phyloP scores from a whole-genome alignment of 2,888 invertebrate genomes.

The Zootermopsis nevadensis region DNA sequence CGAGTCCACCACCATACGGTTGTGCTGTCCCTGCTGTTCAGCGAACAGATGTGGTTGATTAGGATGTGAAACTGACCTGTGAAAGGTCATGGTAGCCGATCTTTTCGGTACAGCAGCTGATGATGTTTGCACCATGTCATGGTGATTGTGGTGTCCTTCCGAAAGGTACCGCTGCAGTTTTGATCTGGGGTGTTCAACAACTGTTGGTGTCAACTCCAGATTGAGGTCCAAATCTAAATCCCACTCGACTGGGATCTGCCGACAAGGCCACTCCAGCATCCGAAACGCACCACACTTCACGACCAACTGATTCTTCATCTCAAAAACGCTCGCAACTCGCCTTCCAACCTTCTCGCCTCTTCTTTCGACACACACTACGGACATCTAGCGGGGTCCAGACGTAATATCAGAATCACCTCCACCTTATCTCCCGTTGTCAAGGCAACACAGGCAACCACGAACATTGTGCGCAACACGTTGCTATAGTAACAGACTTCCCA shows the following conservation, averaged over 20 bases:
- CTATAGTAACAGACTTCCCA: neutral
- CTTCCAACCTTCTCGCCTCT: neutral
- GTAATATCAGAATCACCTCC: neutral
- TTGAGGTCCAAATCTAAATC: conserved; percentile 53
- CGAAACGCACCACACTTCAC: conserved; percentile 26
- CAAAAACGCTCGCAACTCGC: conserved; percentile 13
- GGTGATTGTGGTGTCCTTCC: conserved; percentile 51
- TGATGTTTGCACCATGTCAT: conserved; percentile 17
- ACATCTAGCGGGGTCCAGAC: conserved; percentile 1
- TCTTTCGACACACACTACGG: neutral
- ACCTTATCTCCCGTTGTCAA: conserved; percentile 10
- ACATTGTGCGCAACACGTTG: neutral
- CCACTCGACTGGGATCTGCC: conserved; percentile 54
- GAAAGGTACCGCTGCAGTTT: conserved; percentile 54
- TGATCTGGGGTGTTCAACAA: conserved; percentile 40
- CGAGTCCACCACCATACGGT: neutral
- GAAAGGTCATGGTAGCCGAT: conserved; percentile 53
- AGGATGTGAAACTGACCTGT: conserved; percentile 50
- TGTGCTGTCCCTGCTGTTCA: neutral
- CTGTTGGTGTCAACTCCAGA: conserved; percentile 53
- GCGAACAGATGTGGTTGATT: neutral
- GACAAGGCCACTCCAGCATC: conserved; percentile 41
- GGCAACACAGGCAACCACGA: neutral
- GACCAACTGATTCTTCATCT: conserved; percentile 16
- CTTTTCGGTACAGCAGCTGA: conserved; percentile 47